Percentiles rank a stretch among this genome's conserved stretches.
Evolutionary conservation across 2,888 invertebrate genomes (phyloP).

Genomic region (Philereme vetulata): DNA sequence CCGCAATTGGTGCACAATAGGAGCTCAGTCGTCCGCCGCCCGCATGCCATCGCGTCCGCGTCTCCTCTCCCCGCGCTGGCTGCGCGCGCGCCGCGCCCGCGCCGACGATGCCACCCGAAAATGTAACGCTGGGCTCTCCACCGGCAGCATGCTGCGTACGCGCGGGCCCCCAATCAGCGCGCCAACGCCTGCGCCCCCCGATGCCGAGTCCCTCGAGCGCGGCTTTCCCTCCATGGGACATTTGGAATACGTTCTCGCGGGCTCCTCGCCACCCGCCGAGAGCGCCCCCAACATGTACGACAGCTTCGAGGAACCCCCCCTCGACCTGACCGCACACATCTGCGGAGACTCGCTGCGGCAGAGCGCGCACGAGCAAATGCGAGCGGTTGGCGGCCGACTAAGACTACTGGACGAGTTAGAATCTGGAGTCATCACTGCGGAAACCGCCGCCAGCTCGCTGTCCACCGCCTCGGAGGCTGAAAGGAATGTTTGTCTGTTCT

Average conservation of each 20-base stretch:
- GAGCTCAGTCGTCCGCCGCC: conserved; percentile 63
- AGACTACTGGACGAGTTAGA: conserved; percentile 90
- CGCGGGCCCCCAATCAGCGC: background rate
- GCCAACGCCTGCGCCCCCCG: conserved; percentile 52
- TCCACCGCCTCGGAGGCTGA: conserved; percentile 86
- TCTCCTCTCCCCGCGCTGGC: conserved; percentile 70
- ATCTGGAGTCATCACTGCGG: conserved; percentile 85
- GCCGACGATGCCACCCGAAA: conserved; percentile 42
- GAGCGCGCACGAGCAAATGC: conserved; percentile 90
- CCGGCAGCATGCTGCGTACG: conserved; percentile 49
- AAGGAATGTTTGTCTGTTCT: conserved; percentile 88
- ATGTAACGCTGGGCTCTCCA: conserved; percentile 8
- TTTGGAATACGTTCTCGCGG: conserved; percentile 91
- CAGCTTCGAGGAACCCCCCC: conserved; percentile 89
- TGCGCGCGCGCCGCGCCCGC: conserved; percentile 62
- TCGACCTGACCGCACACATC: conserved; percentile 88
- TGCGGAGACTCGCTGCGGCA: conserved; percentile 89
- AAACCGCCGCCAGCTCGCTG: conserved; percentile 80
- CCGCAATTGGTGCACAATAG: conserved; percentile 70
- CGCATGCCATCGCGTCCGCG: conserved; percentile 74
- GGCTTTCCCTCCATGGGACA: conserved; percentile 87
- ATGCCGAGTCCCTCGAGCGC: conserved; percentile 84
- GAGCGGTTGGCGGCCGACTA: conserved; percentile 86
- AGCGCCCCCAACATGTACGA: conserved; percentile 92
- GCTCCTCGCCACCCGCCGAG: conserved; percentile 91